These are phyloP conservation scores for Dione vanillae DNA, from an alignment of 2,888 invertebrate genomes.

Conservation along the genomic window DNA sequence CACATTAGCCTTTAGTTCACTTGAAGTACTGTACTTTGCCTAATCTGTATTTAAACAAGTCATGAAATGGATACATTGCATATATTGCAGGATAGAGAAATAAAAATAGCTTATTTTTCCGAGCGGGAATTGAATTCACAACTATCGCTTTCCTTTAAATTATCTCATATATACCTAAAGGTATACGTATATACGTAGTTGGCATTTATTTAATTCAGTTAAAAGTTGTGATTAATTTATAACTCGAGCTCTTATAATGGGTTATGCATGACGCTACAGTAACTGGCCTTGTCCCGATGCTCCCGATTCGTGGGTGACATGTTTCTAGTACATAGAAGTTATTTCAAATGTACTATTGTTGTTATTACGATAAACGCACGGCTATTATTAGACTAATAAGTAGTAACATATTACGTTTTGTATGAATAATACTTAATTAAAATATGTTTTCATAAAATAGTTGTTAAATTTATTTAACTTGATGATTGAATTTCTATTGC, in stretches of 20 bases:
- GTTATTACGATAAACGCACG: slow-evolving; percentile 16
- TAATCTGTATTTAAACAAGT: too few relatives aligned
- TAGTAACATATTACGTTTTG: slow-evolving; percentile 1
- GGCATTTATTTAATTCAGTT: slow-evolving; percentile 24
- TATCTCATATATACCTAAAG: too few relatives aligned
- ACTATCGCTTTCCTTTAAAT: too few relatives aligned
- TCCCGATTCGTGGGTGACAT: slow-evolving; percentile 42
- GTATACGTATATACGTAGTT: background rate
- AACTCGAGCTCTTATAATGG: slow-evolving; percentile 32
- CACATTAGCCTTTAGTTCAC: too few relatives aligned
- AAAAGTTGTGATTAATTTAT: slow-evolving; percentile 29
- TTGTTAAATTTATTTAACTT: background rate
- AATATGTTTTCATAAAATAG: slow-evolving; percentile 6
- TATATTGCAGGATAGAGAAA: too few relatives aligned
- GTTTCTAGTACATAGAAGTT: slow-evolving; percentile 41
- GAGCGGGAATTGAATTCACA: too few relatives aligned
- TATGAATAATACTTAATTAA: slow-evolving; percentile 1
- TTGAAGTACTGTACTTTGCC: too few relatives aligned
- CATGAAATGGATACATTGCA: too few relatives aligned
- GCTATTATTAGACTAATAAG: slow-evolving; percentile 12
- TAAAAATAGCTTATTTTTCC: too few relatives aligned
- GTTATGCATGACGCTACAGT: slow-evolving; percentile 33
- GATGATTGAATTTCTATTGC: background rate
- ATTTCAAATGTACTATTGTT: slow-evolving; percentile 32
- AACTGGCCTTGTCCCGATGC: slow-evolving; percentile 44